These are phyloP conservation scores for Cyanoderma ruficeps DNA, from an alignment of 2,113 vertebrate genomes.

Conservation along the genomic window DNA sequence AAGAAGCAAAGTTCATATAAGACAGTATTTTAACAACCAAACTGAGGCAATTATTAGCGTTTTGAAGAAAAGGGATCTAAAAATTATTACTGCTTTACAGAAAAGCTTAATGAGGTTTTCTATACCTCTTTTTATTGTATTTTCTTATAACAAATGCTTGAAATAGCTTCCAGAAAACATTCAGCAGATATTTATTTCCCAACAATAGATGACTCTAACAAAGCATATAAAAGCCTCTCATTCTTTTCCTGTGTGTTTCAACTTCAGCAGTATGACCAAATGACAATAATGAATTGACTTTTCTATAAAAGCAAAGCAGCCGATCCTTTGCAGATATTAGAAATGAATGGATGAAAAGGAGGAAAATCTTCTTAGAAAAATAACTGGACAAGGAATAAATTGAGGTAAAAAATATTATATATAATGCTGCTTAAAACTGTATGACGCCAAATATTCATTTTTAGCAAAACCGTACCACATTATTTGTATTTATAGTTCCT, in stretches of 20 bases:
- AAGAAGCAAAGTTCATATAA: background rate
- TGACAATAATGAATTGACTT: background rate
- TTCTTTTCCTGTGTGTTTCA: background rate
- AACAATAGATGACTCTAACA: constrained; percentile 21
- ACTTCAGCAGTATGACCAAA: constrained; percentile 11
- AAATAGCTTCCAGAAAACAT: constrained; percentile 38
- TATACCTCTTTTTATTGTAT: background rate
- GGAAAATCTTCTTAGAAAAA: background rate
- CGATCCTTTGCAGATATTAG: background rate
- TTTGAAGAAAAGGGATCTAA: background rate
- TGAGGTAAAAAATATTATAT: background rate
- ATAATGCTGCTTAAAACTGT: background rate
- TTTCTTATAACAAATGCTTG: background rate
- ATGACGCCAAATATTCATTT: background rate
- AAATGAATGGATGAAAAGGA: background rate
- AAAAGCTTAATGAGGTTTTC: background rate
- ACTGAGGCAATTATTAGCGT: background rate
- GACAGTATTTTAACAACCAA: background rate
- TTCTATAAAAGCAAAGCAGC: background rate
- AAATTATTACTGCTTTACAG: background rate
- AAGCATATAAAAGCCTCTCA: background rate
- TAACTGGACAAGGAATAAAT: background rate
- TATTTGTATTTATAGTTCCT: background rate
- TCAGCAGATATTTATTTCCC: constrained; percentile 16
- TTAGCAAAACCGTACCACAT: background rate